Percentiles rank a stretch among this genome's conserved stretches.
Conservation (phyloP, 2,113 vertebrate species). For the Tiliqua scincoides region DNA sequence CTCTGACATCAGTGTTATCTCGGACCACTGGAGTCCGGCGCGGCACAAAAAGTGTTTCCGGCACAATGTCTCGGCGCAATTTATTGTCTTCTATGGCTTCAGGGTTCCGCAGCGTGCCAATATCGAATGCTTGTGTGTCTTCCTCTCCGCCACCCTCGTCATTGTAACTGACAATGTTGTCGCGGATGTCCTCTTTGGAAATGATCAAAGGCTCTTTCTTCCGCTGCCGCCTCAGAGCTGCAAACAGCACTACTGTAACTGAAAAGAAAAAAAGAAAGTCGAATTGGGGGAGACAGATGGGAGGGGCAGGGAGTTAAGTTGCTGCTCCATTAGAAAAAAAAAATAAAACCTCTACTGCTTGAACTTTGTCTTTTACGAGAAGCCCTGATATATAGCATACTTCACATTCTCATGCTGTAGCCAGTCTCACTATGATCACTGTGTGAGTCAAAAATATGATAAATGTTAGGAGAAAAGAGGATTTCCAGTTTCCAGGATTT, state of each 20-base stretch:
- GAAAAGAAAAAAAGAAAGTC: constrained; percentile 59
- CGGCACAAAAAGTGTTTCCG: constrained; percentile 86
- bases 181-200: constrained; percentile 96
- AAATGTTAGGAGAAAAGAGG: constrained; percentile 41
- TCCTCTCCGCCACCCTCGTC: constrained; percentile 97
- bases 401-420: background rate
- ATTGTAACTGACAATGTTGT: constrained; percentile 97
- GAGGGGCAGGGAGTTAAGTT: constrained; percentile 60
- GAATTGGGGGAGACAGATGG: background rate
- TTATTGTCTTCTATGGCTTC: constrained; percentile 94
- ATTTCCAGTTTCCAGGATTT: constrained; percentile 17
- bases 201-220: constrained; percentile 98
- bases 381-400: constrained; percentile 39
- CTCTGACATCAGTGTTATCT: constrained; percentile 91
- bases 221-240: constrained; percentile 88
- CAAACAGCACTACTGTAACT: constrained; percentile 95
- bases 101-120: constrained; percentile 91
- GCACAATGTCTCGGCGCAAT: constrained; percentile 90
- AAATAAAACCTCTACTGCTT: background rate
- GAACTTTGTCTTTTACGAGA: constrained; percentile 23
- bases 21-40: constrained; percentile 78
- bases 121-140: constrained; percentile 97
- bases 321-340: constrained; percentile 37
- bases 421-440: constrained; percentile 29
- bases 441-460: constrained; percentile 4